Evolutionary conservation across 2,888 invertebrate genomes (phyloP).

Genomic region (Ypsolopha scabrella): DNA sequence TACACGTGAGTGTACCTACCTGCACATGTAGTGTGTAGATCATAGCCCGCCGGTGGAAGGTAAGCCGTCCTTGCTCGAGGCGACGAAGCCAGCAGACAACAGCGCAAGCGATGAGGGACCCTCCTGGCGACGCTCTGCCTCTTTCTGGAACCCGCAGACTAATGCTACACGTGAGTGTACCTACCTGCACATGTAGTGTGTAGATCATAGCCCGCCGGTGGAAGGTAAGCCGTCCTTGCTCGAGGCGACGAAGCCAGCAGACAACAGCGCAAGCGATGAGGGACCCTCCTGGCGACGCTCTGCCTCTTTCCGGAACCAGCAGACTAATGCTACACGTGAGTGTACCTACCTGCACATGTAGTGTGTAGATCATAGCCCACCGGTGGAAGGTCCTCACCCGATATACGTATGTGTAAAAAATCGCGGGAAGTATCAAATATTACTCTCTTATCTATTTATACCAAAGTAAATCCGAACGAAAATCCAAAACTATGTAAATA

Average conservation of each 20-base stretch:
- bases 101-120: slow-evolving; percentile 7
- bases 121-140: slow-evolving; percentile 34
- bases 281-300: slow-evolving; percentile 35
- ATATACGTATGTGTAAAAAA: slow-evolving; percentile 8
- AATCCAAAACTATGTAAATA: too few relatives aligned
- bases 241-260: slow-evolving; percentile 27
- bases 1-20: slow-evolving; percentile 30
- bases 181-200: not conserved
- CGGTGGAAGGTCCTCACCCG: slow-evolving; percentile 50
- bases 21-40: slow-evolving; percentile 17
- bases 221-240: slow-evolving; percentile 55
- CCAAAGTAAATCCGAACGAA: not conserved
- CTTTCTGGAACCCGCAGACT: not conserved
- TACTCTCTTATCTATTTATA: not conserved
- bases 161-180: slow-evolving; percentile 29
- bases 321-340: slow-evolving; percentile 26
- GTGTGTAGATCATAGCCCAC: slow-evolving; percentile 37
- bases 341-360: slow-evolving; percentile 7
- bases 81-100: slow-evolving; percentile 24
- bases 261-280: slow-evolving; percentile 13
- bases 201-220: slow-evolving; percentile 48
- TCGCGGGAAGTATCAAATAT: too few relatives aligned
- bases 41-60: slow-evolving; percentile 50
- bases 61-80: slow-evolving; percentile 50
- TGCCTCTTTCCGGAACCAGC: not conserved